Percentiles rank a stretch among this genome's conserved stretches.
Conservation (phyloP, 2,888 invertebrate species). For the Rotaria sp. region DNA sequence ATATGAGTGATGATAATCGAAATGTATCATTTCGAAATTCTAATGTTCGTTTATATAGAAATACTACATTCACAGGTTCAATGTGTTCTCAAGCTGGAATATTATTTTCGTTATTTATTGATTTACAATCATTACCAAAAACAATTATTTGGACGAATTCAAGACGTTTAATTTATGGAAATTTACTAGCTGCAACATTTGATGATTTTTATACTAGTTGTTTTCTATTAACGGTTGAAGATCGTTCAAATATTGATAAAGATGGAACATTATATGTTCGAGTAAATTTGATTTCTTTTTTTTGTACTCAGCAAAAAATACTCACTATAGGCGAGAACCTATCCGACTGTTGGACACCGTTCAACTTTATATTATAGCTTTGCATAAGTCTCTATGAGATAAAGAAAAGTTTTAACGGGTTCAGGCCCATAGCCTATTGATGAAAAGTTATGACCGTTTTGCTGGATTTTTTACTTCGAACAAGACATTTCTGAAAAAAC, state of each 20-base stretch:
- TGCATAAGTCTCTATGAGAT: too few relatives aligned
- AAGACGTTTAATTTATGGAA: slow-evolving; percentile 66
- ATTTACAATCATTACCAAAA: slow-evolving; percentile 52
- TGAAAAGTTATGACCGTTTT: too few relatives aligned
- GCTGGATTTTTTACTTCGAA: too few relatives aligned
- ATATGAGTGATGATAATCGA: slow-evolving; percentile 47
- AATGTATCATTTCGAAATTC: slow-evolving; percentile 27
- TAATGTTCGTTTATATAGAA: neutral
- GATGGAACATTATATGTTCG: neutral
- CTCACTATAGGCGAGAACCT: too few relatives aligned
- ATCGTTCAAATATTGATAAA: slow-evolving; percentile 21
- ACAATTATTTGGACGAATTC: slow-evolving; percentile 56
- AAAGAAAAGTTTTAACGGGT: too few relatives aligned
- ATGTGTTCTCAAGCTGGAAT: neutral
- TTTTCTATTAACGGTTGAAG: slow-evolving; percentile 7
- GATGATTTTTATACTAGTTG: slow-evolving; percentile 5
- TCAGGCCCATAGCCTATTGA: too few relatives aligned
- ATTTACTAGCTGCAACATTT: slow-evolving; percentile 56
- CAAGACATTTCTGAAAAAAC: too few relatives aligned
- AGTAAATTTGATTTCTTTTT: neutral
- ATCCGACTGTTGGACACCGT: too few relatives aligned
- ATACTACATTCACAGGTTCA: neutral
- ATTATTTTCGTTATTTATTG: neutral
- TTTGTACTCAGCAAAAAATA: too few relatives aligned
- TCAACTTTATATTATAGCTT: too few relatives aligned